Evolutionary conservation across 2,113 vertebrate species (phyloP).

Genomic region (Toxostoma redivivum): DNA sequence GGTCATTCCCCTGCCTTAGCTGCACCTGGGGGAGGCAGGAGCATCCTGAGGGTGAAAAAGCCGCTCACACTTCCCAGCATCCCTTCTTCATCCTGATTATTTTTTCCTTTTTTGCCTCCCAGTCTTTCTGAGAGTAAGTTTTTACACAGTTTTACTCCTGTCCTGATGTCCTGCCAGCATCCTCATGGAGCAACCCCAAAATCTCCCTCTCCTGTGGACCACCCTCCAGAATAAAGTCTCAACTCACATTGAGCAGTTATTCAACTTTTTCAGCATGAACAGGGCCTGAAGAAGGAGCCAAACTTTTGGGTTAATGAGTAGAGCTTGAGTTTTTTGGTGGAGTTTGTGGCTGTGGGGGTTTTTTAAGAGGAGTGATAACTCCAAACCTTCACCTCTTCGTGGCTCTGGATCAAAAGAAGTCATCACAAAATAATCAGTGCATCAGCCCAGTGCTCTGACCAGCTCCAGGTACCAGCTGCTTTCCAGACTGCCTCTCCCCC

Average conservation of each 20-base stretch:
- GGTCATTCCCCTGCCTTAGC: not conserved
- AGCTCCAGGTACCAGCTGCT: conserved; percentile 1
- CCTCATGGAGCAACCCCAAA: not conserved
- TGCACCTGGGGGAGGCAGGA: not conserved
- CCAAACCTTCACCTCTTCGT: not conserved
- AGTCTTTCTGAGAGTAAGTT: not conserved
- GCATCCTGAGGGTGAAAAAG: not conserved
- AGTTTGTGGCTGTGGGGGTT: not conserved
- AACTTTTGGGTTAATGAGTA: not conserved
- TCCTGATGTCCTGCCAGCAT: not conserved
- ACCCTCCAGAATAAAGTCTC: not conserved
- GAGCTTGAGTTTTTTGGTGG: not conserved
- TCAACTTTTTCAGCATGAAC: not conserved
- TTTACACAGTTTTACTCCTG: not conserved
- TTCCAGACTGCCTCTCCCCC: not conserved
- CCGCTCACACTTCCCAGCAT: not conserved
- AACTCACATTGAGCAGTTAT: not conserved
- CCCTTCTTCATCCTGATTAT: not conserved
- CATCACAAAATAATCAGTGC: not conserved
- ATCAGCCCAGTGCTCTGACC: not conserved
- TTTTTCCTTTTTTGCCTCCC: not conserved
- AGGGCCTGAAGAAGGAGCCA: not conserved
- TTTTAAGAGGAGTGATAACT: not conserved
- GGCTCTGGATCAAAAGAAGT: not conserved
- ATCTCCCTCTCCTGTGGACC: not conserved